Percentiles rank a stretch among this genome's conserved stretches.
phyloP scores from a whole-genome alignment of 1,140 invertebrate species.

The Pinna nobilis region DNA sequence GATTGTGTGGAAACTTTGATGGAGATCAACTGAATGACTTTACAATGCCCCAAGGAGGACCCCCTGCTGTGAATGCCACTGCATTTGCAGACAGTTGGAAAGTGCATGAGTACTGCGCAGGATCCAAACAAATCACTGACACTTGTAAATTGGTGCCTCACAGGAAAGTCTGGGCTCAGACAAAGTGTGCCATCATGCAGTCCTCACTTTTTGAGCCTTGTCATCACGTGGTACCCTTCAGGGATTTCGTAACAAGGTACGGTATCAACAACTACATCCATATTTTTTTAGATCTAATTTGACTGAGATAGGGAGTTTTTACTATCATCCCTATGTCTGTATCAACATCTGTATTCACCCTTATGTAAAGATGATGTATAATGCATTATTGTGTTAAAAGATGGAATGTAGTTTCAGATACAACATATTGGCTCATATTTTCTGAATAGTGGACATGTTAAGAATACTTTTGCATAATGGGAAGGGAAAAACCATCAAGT shows the following conservation, averaged over 20 bases:
- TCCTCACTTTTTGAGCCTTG: slow-evolving; percentile 84
- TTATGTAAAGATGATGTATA: too few relatives aligned
- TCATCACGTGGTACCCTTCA: slow-evolving; percentile 83
- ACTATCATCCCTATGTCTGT: too few relatives aligned
- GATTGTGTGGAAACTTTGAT: slow-evolving; percentile 94
- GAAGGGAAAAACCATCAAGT: too few relatives aligned
- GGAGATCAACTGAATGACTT: slow-evolving; percentile 81
- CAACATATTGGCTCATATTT: too few relatives aligned
- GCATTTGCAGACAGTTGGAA: slow-evolving; percentile 93
- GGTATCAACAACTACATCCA: too few relatives aligned
- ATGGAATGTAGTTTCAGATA: too few relatives aligned
- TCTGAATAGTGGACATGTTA: too few relatives aligned
- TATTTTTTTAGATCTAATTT: too few relatives aligned
- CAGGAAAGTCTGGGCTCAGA: slow-evolving; percentile 85
- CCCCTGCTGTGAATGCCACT: slow-evolving; percentile 81
- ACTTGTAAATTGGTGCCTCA: slow-evolving; percentile 84
- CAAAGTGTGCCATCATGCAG: slow-evolving; percentile 85
- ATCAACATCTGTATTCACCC: too few relatives aligned
- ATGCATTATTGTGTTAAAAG: too few relatives aligned
- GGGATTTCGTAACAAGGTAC: slow-evolving; percentile 48
- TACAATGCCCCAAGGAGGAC: slow-evolving; percentile 84
- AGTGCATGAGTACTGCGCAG: slow-evolving; percentile 83
- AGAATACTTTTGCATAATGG: too few relatives aligned
- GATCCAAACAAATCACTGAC: slow-evolving; percentile 74
- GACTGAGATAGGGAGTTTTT: too few relatives aligned